Conservation (phyloP, 1,140 invertebrate genomes). For the Papilio polytes region DNA sequence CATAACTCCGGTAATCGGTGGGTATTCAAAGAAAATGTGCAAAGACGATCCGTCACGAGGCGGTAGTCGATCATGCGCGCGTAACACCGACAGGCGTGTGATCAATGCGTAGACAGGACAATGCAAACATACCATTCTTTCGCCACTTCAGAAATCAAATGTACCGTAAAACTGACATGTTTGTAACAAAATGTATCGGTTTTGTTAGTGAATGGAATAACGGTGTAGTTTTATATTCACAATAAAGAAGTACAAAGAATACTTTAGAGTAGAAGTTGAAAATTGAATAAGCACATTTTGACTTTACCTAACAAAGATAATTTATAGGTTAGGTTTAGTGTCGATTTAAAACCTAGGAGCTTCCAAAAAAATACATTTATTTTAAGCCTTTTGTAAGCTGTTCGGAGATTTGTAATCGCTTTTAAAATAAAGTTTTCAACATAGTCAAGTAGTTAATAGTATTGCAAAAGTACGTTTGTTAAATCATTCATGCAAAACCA, state of each 20-base stretch:
- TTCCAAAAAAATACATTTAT: too few species aligned
- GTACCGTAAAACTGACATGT: slow-evolving; percentile 46
- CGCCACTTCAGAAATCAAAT: slow-evolving; percentile 41
- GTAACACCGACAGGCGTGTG: slow-evolving; percentile 44
- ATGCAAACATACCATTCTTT: slow-evolving; percentile 45
- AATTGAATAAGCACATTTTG: background rate
- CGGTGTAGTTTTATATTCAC: slow-evolving; percentile 14
- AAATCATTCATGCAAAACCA: background rate
- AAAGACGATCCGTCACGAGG: slow-evolving; percentile 51
- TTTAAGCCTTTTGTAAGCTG: too few species aligned
- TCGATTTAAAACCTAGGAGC: too few species aligned
- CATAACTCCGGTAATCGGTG: slow-evolving; percentile 31
- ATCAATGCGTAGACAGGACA: slow-evolving; percentile 41
- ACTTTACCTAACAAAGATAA: too few species aligned
- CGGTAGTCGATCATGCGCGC: slow-evolving; percentile 52
- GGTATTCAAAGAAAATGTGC: slow-evolving; percentile 40
- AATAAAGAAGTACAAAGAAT: slow-evolving; percentile 5
- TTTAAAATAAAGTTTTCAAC: too few species aligned
- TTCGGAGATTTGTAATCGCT: too few species aligned
- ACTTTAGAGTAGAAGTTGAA: background rate
- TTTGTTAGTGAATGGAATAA: slow-evolving; percentile 18
- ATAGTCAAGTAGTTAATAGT: background rate
- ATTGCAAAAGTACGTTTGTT: background rate
- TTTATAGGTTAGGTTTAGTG: too few species aligned
- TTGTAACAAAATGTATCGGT: slow-evolving; percentile 38